Base-by-base conservation (phyloP, 2,797 vertebrate genomes). In the Adelosebastes latens region DNA sequence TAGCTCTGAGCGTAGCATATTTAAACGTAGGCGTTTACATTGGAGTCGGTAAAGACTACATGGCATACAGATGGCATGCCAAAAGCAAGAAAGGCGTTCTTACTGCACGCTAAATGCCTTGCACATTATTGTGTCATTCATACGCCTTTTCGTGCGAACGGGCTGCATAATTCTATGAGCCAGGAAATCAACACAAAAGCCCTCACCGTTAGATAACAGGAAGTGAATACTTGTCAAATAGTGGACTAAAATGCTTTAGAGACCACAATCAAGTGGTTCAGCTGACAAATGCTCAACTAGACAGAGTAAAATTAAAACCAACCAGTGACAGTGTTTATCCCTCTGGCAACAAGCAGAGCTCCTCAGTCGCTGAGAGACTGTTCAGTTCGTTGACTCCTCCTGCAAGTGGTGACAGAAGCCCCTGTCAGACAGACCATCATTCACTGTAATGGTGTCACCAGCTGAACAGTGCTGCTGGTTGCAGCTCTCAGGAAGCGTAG, bases 401-500 rank as follows among this genome's bases (percentile, higher is more conserved):
- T 79, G 80, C 72, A 78, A 79, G 87, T 76, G 84, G 86, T 80
- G 91, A 84, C 88, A 91, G 89, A 89, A 81, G 82, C 87, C 74
- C 59, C 84, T 85, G 90, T 91, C 88, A 88, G 85, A 83, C 81
- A 75, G 84, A 90, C 88, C 91, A 86, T 92, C 89, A 79, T 83
- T 92, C 90, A 87, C 84, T 64, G 79, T 79, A 86, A 90, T 82
- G 83, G 83, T 87, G 91, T 91, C 90, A 82, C 77, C 92, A 72
- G 81, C 81, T 72, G 66, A 91, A 80, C 59, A 52, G 31, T 63
- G 69, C 77, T 62, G 79, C 83, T 72, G 84, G 77, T 78, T 72
- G 88, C 66, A 75, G 80, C 84, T 80, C 80, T 69, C 83, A 83
- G 88, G 87, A 86, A 90, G 83, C 66, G 13, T n/a, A 49, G 76